These are phyloP conservation scores for Paramormyrops hopkinsi DNA, from an alignment of 2,797 vertebrate genomes.

Conservation along the genomic window DNA sequence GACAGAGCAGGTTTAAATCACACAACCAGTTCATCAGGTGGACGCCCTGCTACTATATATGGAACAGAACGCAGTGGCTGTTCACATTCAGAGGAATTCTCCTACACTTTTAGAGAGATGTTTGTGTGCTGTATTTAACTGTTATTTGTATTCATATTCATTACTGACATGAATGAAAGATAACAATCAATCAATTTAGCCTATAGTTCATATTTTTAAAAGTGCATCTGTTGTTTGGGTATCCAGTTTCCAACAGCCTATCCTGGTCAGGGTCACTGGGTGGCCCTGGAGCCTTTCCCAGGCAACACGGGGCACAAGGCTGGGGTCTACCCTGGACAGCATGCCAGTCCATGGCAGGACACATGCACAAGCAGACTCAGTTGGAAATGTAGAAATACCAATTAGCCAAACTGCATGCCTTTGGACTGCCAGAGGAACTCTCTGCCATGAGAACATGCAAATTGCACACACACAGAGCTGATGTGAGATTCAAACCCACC, in stretches of 20 bases:
- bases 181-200: background rate
- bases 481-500: background rate
- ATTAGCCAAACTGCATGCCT: slow-evolving; percentile 2
- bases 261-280: background rate
- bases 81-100: background rate
- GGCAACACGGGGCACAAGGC: background rate
- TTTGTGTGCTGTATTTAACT: background rate
- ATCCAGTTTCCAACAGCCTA: background rate
- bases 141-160: background rate
- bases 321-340: background rate
- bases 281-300: background rate
- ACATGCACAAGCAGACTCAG: background rate
- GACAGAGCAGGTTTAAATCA: background rate
- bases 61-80: background rate
- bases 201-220: background rate
- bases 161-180: background rate
- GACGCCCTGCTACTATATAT: background rate
- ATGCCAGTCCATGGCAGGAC: background rate
- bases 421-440: background rate
- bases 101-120: background rate
- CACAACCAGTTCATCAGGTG: background rate
- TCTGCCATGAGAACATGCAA: background rate
- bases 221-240: background rate
- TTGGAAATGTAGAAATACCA: background rate
- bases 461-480: background rate